A percentile compares a stretch with the other conserved stretches of the same genome.
Conservation (phyloP, 2,797 vertebrate genomes). For the Molossus molossus region DNA sequence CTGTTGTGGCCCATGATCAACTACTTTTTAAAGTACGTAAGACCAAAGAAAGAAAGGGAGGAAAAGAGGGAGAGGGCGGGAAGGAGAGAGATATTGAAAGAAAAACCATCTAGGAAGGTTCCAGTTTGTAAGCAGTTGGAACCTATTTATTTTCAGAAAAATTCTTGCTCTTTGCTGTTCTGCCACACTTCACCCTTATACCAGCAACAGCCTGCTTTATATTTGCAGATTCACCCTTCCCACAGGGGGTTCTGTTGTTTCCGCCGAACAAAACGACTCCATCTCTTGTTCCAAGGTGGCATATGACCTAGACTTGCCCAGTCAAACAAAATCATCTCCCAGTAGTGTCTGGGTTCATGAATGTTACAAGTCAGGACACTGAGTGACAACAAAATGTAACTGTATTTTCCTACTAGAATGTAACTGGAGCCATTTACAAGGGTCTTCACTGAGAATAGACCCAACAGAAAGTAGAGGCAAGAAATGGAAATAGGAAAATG, state of each 20-base stretch:
- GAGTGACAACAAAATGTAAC: slow-evolving; percentile 13
- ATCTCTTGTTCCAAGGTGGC: neutral
- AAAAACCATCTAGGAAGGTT: neutral
- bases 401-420: slow-evolving; percentile 13
- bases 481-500: neutral
- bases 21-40: slow-evolving; percentile 50
- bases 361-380: neutral
- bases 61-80: neutral
- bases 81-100: neutral
- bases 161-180: neutral
- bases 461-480: slow-evolving; percentile 36
- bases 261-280: neutral
- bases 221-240: neutral
- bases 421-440: neutral
- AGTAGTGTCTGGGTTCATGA: neutral
- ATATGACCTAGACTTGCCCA: neutral
- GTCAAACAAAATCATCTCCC: slow-evolving; percentile 35
- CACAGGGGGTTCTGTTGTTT: neutral
- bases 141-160: slow-evolving; percentile 47
- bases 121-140: neutral
- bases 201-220: neutral
- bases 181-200: neutral
- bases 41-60: neutral
- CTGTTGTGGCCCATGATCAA: neutral
- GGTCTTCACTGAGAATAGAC: neutral